Percentiles rank a stretch among this genome's conserved stretches.
Conservation (phyloP, 2,888 invertebrate species). For the Abrostola triplasia region DNA sequence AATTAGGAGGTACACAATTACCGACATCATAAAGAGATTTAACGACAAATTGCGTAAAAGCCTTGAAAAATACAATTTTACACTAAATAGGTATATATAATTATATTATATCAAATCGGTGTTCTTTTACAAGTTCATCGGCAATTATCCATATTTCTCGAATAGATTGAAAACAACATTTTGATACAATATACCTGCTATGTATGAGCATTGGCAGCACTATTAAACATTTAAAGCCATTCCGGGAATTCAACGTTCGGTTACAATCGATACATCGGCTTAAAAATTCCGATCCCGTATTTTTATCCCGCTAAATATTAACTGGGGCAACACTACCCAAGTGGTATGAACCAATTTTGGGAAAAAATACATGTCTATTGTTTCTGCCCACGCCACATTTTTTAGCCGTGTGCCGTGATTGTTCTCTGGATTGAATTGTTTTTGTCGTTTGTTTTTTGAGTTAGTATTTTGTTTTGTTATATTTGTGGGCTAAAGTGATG, state of each 20-base stretch:
- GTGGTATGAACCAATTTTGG: constrained; percentile 44
- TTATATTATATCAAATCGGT: too few species aligned
- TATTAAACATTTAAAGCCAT: constrained; percentile 34
- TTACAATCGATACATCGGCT: constrained; percentile 46
- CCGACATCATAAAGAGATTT: too few species aligned
- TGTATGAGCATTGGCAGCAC: constrained; percentile 14
- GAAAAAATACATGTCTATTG: constrained; percentile 38
- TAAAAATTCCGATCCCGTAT: constrained; percentile 55
- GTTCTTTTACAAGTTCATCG: too few species aligned
- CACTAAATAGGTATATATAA: too few species aligned
- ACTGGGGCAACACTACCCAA: constrained; percentile 26
- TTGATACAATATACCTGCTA: neutral
- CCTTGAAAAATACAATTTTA: too few species aligned
- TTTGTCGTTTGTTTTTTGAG: constrained; percentile 1
- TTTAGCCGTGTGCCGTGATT: constrained; percentile 21
- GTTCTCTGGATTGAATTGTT: constrained; percentile 15
- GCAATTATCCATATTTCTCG: too few species aligned
- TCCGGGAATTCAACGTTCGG: constrained; percentile 27
- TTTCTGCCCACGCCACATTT: constrained; percentile 40
- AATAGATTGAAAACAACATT: neutral
- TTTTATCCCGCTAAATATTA: constrained; percentile 37
- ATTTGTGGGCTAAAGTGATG: neutral
- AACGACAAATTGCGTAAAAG: too few species aligned
- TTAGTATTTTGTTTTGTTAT: neutral
- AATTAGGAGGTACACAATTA: too few species aligned